Evolutionary conservation across 2,797 vertebrate genomes (phyloP).

Genomic region (Tangara arthus): DNA sequence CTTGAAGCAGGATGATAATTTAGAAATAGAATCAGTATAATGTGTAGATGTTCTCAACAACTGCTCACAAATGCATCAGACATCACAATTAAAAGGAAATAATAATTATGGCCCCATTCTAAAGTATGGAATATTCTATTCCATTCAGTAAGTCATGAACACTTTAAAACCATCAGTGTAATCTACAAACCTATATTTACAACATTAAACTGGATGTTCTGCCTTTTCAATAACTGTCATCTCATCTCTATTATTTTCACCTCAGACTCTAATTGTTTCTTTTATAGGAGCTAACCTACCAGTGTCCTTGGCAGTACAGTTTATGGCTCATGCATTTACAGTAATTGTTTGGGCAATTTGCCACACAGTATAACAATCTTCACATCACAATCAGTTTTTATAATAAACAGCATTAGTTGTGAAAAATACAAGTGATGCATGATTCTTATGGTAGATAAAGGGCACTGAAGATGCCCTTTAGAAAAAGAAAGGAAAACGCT

Average conservation of each 20-base stretch:
- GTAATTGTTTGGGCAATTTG: constrained; percentile 72
- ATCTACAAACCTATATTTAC: constrained; percentile 66
- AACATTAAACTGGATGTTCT: constrained; percentile 58
- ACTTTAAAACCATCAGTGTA: constrained; percentile 66
- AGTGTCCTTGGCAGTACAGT: constrained; percentile 68
- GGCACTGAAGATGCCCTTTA: constrained; percentile 56
- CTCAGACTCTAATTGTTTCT: constrained; percentile 71
- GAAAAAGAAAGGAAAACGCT: constrained; percentile 52
- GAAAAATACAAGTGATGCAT: constrained; percentile 52
- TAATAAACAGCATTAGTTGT: constrained; percentile 65
- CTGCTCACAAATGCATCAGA: constrained; percentile 62
- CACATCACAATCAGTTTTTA: constrained; percentile 56
- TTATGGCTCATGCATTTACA: constrained; percentile 63
- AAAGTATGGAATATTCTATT: constrained; percentile 62
- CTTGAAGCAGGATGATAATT: constrained; percentile 52
- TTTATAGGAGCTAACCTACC: constrained; percentile 69
- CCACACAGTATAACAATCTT: constrained; percentile 51
- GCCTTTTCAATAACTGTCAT: constrained; percentile 66
- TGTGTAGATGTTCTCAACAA: constrained; percentile 56
- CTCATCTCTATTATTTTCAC: constrained; percentile 67
- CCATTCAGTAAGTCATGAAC: constrained; percentile 52
- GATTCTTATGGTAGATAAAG: constrained; percentile 50
- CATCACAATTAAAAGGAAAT: constrained; percentile 64
- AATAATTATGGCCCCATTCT: constrained; percentile 53
- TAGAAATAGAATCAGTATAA: constrained; percentile 44